Percentiles rank a stretch among this genome's conserved stretches.
These are phyloP conservation scores for Lacanobia wlatinum DNA, from an alignment of 2,888 invertebrate genomes.

Conservation along the genomic window DNA sequence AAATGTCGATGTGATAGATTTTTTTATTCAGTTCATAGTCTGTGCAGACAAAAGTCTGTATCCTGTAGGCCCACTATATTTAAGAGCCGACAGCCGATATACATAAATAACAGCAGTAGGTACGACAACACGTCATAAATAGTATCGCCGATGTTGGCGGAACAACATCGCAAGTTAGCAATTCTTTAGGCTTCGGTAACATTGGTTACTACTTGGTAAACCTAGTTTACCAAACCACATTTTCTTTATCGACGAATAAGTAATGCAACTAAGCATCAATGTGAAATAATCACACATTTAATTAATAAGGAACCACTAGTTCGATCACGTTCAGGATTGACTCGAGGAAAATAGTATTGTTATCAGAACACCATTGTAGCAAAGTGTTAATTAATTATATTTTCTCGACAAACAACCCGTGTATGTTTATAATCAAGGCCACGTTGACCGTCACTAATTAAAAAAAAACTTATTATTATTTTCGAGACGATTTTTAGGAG, in stretches of 20 bases:
- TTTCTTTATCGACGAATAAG: neutral
- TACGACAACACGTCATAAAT: too few species aligned
- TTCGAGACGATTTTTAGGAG: neutral
- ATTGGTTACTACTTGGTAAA: too few species aligned
- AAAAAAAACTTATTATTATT: neutral
- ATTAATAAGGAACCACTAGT: constrained; percentile 30
- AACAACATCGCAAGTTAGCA: too few species aligned
- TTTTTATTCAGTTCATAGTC: too few species aligned
- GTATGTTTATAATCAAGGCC: constrained; percentile 7
- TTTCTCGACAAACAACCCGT: neutral
- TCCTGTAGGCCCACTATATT: too few species aligned
- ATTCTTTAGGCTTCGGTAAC: too few species aligned
- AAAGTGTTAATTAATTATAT: constrained; percentile 45
- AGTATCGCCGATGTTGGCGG: too few species aligned
- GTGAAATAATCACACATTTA: neutral
- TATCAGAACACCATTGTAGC: constrained; percentile 40
- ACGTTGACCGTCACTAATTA: neutral
- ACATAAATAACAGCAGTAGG: too few species aligned
- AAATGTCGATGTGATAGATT: too few species aligned
- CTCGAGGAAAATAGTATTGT: constrained; percentile 20
- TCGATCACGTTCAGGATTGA: constrained; percentile 7
- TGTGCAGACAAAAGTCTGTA: too few species aligned
- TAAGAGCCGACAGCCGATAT: too few species aligned
- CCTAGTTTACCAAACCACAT: too few species aligned
- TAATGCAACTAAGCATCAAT: neutral